Evolutionary conservation across 2,113 vertebrate genomes (phyloP).

Genomic region (Tragelaphus scriptus): DNA sequence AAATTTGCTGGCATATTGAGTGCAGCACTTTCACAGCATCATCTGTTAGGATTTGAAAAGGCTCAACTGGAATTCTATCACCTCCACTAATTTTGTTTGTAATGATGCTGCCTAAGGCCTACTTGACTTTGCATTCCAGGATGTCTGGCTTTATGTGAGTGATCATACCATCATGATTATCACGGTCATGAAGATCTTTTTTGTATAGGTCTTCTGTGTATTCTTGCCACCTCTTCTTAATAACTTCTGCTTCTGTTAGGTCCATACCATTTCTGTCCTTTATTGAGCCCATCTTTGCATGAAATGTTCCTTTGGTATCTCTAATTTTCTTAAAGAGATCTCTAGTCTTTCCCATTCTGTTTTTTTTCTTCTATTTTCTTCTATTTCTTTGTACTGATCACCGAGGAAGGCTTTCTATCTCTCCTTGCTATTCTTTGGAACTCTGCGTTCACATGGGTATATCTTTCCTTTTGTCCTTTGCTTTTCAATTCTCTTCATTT

Average conservation of each 20-base stretch:
- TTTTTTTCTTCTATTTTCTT: background rate
- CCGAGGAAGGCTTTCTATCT: background rate
- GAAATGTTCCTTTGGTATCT: background rate
- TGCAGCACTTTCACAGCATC: background rate
- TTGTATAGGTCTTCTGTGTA: background rate
- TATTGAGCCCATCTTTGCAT: background rate
- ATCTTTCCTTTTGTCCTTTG: background rate
- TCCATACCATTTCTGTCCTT: background rate
- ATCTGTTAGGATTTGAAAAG: background rate
- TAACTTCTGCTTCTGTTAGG: background rate
- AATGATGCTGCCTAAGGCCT: background rate
- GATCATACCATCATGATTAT: background rate
- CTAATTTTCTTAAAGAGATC: background rate
- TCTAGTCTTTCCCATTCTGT: background rate
- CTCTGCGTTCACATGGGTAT: background rate
- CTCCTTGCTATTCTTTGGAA: background rate
- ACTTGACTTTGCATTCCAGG: background rate
- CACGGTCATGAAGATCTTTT: background rate
- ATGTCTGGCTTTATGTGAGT: background rate
- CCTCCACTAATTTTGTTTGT: background rate
- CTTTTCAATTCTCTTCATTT: background rate
- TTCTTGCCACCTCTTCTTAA: background rate
- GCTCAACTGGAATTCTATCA: background rate
- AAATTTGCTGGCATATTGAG: background rate
- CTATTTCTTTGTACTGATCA: background rate